phyloP scores from a whole-genome alignment of 2,888 invertebrate genomes.

The Eulithis testata region DNA sequence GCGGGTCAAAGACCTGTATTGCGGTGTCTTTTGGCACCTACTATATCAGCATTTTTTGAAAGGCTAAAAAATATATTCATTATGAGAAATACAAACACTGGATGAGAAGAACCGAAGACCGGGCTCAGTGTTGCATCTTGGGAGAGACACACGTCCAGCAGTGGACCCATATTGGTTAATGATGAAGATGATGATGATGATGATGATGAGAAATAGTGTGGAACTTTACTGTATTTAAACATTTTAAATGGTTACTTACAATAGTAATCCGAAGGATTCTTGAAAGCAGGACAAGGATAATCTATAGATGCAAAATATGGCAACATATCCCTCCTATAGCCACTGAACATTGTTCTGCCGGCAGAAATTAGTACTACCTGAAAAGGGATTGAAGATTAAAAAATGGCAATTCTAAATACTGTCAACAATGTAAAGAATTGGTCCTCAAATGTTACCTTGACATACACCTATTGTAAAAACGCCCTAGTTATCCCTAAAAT shows the following conservation, averaged over 20 bases:
- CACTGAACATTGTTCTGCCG: conserved; percentile 96
- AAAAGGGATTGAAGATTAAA: conserved; percentile 3
- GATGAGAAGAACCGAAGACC: too few relatives aligned
- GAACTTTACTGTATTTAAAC: too few relatives aligned
- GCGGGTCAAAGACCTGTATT: too few relatives aligned
- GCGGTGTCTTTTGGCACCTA: too few relatives aligned
- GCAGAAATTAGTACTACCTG: conserved; percentile 93
- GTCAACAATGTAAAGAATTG: not conserved
- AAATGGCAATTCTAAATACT: not conserved
- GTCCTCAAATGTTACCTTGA: conserved; percentile 1
- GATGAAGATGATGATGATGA: too few relatives aligned
- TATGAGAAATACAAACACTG: too few relatives aligned
- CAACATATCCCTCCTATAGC: conserved; percentile 94
- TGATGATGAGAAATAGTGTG: too few relatives aligned
- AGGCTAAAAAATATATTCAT: too few relatives aligned
- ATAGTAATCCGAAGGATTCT: conserved; percentile 98
- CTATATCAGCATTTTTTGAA: too few relatives aligned
- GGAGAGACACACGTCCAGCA: too few relatives aligned
- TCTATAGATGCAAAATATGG: conserved; percentile 95
- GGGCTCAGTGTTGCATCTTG: too few relatives aligned
- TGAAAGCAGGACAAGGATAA: conserved; percentile 97
- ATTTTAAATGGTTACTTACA: conserved; percentile 83
- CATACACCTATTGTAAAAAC: not conserved
- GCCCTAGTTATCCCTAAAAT: not conserved
- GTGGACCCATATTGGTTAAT: too few relatives aligned